These are phyloP conservation scores for Anhinga rufa DNA, from an alignment of 2,113 vertebrate genomes.

Conservation along the genomic window DNA sequence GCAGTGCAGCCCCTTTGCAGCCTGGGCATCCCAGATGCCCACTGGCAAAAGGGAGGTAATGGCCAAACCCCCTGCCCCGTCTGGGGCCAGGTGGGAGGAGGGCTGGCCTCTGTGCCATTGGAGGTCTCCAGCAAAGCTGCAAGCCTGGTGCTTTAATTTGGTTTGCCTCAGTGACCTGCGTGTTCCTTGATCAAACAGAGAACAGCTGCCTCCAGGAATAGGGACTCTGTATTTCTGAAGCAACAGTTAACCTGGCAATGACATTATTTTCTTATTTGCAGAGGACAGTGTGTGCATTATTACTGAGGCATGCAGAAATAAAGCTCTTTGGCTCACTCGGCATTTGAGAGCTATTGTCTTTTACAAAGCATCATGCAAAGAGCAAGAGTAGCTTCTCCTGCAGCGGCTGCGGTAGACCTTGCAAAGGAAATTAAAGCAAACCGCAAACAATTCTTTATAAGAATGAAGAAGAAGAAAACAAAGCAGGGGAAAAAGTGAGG, in stretches of 20 bases:
- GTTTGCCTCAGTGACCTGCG: not conserved
- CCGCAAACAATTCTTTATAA: not conserved
- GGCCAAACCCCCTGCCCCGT: not conserved
- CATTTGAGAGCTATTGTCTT: not conserved
- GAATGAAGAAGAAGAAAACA: not conserved
- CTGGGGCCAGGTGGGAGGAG: not conserved
- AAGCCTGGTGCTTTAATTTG: not conserved
- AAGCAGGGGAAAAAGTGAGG: not conserved
- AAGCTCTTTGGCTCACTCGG: not conserved
- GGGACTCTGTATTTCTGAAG: not conserved
- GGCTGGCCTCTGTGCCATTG: fast-evolving
- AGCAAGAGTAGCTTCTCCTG: not conserved
- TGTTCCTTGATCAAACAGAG: not conserved
- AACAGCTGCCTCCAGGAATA: not conserved
- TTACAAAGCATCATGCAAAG: not conserved
- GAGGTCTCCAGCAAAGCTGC: not conserved
- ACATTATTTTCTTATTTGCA: conserved; percentile 4
- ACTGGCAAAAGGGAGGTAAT: not conserved
- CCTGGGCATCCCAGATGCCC: not conserved
- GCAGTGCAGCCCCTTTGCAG: not conserved
- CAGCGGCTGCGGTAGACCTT: not conserved
- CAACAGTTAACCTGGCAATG: conserved; percentile 11
- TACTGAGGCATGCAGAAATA: not conserved
- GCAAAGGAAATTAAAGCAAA: conserved; percentile 20
- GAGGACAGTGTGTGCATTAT: not conserved